Evolutionary conservation across 1,140 invertebrate genomes (phyloP).

Genomic region (Anadara kagoshimensis): DNA sequence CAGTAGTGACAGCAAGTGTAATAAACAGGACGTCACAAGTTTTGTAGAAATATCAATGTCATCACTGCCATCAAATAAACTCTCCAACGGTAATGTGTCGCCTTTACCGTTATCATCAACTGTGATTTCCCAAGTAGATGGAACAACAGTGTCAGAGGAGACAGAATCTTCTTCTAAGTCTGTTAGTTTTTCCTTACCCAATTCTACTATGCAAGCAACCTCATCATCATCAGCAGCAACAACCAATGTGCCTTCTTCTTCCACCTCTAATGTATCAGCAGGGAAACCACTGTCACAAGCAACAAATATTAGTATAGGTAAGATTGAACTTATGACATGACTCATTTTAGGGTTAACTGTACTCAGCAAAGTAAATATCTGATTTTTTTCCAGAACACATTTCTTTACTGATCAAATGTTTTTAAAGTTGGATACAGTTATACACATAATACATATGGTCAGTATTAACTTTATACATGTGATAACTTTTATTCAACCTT

Average conservation of each 20-base stretch:
- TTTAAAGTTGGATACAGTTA: too few relatives aligned
- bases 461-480: too few relatives aligned
- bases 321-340: neutral
- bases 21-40: conserved; percentile 30
- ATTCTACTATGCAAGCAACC: conserved; percentile 35
- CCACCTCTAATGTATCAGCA: conserved; percentile 3
- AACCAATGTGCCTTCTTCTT: conserved; percentile 26
- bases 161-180: conserved; percentile 14
- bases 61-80: neutral
- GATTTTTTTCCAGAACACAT: conserved; percentile 1
- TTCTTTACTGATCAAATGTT: too few relatives aligned
- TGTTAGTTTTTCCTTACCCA: conserved; percentile 37
- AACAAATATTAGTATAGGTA: neutral
- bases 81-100: too few relatives aligned
- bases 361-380: conserved; percentile 7
- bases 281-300: conserved; percentile 6
- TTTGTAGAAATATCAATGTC: conserved; percentile 47
- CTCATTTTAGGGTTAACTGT: neutral
- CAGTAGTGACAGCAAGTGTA: neutral
- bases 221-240: conserved; percentile 24
- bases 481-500: too few relatives aligned
- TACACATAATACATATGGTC: too few relatives aligned
- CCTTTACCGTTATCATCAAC: too few relatives aligned
- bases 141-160: too few relatives aligned
- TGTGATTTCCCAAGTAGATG: too few relatives aligned